Evolutionary conservation across 2,888 invertebrate species (phyloP).

Genomic region (Xanthorhoe spadicearia): DNA sequence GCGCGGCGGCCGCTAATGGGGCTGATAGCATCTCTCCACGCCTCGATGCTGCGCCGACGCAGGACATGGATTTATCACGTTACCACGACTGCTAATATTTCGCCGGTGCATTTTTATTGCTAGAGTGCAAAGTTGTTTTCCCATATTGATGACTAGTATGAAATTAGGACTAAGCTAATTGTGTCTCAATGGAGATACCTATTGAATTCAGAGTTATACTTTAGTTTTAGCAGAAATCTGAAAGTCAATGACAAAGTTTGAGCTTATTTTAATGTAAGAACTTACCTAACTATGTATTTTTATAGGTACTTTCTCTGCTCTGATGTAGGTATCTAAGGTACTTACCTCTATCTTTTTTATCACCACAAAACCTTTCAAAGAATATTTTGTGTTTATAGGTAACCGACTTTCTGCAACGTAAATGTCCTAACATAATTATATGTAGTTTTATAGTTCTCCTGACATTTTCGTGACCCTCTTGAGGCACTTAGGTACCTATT

Average conservation of each 20-base stretch:
- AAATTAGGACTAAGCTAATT: neutral
- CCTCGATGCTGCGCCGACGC: constrained; percentile 52
- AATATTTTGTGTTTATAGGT: neutral
- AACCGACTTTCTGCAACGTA: constrained; percentile 14
- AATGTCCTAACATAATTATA: constrained; percentile 16
- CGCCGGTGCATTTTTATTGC: constrained; percentile 17
- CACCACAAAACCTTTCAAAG: neutral
- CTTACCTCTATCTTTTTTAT: neutral
- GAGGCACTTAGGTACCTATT: neutral
- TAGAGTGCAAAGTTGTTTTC: neutral
- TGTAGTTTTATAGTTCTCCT: constrained; percentile 19
- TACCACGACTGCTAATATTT: constrained; percentile 38
- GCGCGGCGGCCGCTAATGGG: constrained; percentile 80
- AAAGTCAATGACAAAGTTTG: too few species aligned
- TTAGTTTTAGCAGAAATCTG: too few species aligned
- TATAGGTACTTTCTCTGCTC: too few species aligned
- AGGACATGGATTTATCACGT: constrained; percentile 36
- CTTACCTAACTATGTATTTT: too few species aligned
- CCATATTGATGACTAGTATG: neutral
- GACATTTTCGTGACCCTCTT: constrained; percentile 28
- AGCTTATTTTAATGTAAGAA: too few species aligned
- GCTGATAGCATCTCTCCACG: constrained; percentile 80
- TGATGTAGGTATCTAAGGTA: too few species aligned
- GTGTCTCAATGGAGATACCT: neutral
- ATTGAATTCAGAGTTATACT: too few species aligned